phyloP scores from a whole-genome alignment of 1,140 invertebrate genomes.

The Cheumatopsyche charites region DNA sequence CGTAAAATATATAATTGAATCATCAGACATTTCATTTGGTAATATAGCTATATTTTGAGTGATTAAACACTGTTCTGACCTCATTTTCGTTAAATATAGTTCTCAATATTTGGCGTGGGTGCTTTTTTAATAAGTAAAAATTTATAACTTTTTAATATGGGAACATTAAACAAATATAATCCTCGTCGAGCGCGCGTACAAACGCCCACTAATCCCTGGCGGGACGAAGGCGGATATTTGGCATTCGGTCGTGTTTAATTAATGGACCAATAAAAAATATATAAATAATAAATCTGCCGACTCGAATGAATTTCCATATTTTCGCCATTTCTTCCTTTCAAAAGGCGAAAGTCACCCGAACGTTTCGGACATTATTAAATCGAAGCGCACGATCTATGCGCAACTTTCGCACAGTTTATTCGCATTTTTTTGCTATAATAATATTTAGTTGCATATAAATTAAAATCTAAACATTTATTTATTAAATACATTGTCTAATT shows the following conservation, averaged over 20 bases:
- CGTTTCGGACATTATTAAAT: too few species aligned
- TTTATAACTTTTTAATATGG: slow-evolving; percentile 39
- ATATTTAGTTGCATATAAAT: too few species aligned
- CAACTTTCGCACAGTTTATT: too few species aligned
- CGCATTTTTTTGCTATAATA: too few species aligned
- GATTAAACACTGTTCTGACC: background rate
- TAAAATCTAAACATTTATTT: too few species aligned
- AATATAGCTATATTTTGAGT: background rate
- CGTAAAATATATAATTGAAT: too few species aligned
- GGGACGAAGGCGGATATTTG: slow-evolving; percentile 21
- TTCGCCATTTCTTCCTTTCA: too few species aligned
- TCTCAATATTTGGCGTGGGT: slow-evolving; percentile 5
- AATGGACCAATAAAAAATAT: slow-evolving; percentile 32
- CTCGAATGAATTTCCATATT: background rate
- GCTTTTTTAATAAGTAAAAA: slow-evolving; percentile 24
- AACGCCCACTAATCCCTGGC: slow-evolving; percentile 30
- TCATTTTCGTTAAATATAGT: slow-evolving; percentile 10
- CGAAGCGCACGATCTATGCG: too few species aligned
- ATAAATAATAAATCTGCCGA: background rate
- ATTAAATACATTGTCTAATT: too few species aligned
- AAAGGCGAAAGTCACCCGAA: too few species aligned
- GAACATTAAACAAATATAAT: slow-evolving; percentile 37
- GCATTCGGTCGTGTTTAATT: slow-evolving; percentile 28
- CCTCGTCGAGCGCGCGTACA: slow-evolving; percentile 23
- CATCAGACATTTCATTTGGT: too few species aligned